Conservation (phyloP, 2,888 invertebrate genomes). For the Coleophora deauratella region DNA sequence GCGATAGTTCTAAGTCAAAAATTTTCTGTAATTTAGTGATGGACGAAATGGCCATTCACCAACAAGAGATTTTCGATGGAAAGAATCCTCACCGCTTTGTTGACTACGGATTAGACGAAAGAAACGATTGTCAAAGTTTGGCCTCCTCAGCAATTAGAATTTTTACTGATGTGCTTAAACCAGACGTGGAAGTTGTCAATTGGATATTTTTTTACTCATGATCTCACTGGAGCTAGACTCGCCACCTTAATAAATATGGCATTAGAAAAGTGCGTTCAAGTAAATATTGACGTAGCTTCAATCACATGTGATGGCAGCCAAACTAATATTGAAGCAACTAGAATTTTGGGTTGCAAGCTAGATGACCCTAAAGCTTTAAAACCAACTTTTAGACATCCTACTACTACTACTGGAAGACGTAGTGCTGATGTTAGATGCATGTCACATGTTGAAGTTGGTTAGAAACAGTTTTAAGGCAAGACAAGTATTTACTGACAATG, state of each 20-base stretch:
- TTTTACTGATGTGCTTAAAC: slow-evolving; percentile 3
- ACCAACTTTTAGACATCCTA: slow-evolving; percentile 7
- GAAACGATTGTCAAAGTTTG: slow-evolving; percentile 1
- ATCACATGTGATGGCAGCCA: slow-evolving; percentile 8
- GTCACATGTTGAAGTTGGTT: slow-evolving; percentile 11
- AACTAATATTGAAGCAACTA: slow-evolving; percentile 3
- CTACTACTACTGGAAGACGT: neutral
- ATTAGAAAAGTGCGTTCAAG: slow-evolving; percentile 1
- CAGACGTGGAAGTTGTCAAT: slow-evolving; percentile 7
- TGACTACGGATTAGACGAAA: slow-evolving; percentile 4
- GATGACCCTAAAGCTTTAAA: neutral
- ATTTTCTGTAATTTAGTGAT: neutral
- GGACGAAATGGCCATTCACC: slow-evolving; percentile 12
- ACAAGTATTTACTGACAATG: slow-evolving; percentile 1
- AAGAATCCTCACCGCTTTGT: slow-evolving; percentile 9
- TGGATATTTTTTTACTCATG: slow-evolving; percentile 10
- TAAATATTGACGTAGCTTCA: slow-evolving; percentile 3
- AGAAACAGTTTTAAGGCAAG: slow-evolving; percentile 4
- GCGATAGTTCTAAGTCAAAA: neutral
- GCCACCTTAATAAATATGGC: slow-evolving; percentile 5
- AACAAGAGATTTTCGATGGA: slow-evolving; percentile 11
- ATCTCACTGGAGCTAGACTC: neutral
- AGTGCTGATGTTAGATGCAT: slow-evolving; percentile 4
- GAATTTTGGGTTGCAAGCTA: slow-evolving; percentile 5
- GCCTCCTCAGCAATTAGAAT: slow-evolving; percentile 5